phyloP scores from a whole-genome alignment of 2,797 vertebrate genomes.

The Bucorvus abyssinicus region DNA sequence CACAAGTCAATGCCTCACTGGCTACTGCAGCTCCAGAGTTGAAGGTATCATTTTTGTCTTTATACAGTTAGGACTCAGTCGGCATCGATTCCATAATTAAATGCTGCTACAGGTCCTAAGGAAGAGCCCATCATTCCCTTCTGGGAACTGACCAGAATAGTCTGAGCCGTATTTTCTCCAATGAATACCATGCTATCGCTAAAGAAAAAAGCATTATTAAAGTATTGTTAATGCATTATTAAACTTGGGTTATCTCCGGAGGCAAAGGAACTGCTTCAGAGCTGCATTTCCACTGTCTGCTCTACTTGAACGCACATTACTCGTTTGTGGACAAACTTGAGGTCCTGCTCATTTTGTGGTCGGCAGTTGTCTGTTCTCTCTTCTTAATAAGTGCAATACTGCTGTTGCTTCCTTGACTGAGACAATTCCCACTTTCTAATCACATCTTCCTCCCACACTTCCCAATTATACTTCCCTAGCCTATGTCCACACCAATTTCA shows the following conservation, averaged over 20 bases:
- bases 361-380: background rate
- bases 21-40: background rate
- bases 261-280: background rate
- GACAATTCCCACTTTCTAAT: background rate
- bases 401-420: background rate
- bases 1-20: background rate
- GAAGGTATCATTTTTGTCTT: background rate
- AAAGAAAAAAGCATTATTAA: background rate
- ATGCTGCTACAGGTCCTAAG: background rate
- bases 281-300: background rate
- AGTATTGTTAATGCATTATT: background rate
- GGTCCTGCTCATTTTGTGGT: background rate
- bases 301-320: background rate
- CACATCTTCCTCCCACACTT: background rate
- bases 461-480: background rate
- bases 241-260: conserved; percentile 5
- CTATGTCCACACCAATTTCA: background rate
- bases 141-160: background rate
- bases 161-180: background rate
- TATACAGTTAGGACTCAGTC: background rate
- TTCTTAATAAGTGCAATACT: background rate
- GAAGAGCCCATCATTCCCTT: background rate
- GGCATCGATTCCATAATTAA: background rate
- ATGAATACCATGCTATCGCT: background rate
- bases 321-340: background rate